phyloP scores from a whole-genome alignment of 1,140 invertebrate genomes.

The Pemphigus obesinymphae region DNA sequence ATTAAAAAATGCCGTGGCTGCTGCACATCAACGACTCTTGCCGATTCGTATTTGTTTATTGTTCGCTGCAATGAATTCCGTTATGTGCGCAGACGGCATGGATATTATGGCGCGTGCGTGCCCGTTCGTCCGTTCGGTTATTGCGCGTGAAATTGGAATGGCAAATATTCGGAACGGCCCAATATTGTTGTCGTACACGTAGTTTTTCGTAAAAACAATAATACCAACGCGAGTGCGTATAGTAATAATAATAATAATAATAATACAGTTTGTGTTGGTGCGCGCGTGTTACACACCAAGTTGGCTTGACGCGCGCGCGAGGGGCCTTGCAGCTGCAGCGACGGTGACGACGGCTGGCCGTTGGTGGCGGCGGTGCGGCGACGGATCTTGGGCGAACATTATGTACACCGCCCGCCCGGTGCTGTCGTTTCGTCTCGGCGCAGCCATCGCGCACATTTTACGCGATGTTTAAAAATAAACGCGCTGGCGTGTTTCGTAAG shows the following conservation, averaged over 20 bases:
- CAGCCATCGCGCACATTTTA: not conserved
- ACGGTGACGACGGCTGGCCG: not conserved
- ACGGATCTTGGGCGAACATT: not conserved
- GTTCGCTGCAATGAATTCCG: no score
- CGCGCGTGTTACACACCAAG: not conserved
- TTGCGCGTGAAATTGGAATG: not conserved
- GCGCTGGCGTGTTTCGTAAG: not conserved
- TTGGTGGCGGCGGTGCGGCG: no score
- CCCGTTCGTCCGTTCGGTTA: no score
- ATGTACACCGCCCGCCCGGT: not conserved
- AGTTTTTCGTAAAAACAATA: not conserved
- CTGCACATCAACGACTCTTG: no score
- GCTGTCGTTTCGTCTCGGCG: not conserved
- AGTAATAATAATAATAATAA: no score
- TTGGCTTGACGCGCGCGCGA: not conserved
- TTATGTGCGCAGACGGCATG: no score
- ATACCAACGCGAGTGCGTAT: no score
- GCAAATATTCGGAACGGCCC: not conserved
- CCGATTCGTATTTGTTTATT: no score
- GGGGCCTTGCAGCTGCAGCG: not conserved
- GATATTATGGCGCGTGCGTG: no score
- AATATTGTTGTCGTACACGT: not conserved
- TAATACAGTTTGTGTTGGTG: no score
- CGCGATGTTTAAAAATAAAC: not conserved
- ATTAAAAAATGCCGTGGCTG: no score